Percentiles rank a stretch among this genome's conserved stretches.
phyloP scores from a whole-genome alignment of 2,888 invertebrate species.

The Drosophila leonis region DNA sequence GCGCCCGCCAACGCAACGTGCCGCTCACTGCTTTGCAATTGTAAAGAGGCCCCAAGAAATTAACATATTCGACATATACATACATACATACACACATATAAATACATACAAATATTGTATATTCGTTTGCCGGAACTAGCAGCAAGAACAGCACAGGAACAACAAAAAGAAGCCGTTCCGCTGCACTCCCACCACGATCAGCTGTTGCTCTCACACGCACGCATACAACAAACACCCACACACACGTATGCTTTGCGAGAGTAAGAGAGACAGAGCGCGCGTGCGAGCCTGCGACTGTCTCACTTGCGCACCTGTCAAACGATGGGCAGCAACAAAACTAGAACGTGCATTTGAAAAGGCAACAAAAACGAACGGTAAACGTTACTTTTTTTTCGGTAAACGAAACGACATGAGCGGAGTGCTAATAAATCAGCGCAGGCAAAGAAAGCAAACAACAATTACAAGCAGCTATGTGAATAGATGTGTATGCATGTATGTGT shows the following conservation, averaged over 20 bases:
- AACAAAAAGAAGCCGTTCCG: constrained; percentile 48
- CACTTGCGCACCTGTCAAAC: constrained; percentile 53
- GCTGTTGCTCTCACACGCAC: constrained; percentile 71
- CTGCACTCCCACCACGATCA: constrained; percentile 60
- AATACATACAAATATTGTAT: constrained; percentile 6
- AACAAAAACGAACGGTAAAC: constrained; percentile 57
- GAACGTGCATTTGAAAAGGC: constrained; percentile 54
- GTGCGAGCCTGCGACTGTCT: constrained; percentile 36
- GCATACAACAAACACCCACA: constrained; percentile 46
- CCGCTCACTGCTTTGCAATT: constrained; percentile 52
- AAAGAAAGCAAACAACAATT: constrained; percentile 57
- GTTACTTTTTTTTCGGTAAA: constrained; percentile 40
- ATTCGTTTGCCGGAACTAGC: constrained; percentile 33
- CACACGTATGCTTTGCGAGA: constrained; percentile 7
- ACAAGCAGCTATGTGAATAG: constrained; percentile 7
- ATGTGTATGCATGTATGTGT: too few species aligned
- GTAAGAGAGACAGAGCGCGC: constrained; percentile 15
- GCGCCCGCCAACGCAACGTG: constrained; percentile 75
- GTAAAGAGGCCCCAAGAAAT: constrained; percentile 26
- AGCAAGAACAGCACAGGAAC: constrained; percentile 36
- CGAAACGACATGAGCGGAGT: constrained; percentile 50
- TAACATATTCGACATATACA: constrained; percentile 22
- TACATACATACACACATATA: neutral
- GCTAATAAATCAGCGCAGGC: constrained; percentile 62
- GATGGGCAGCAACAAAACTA: constrained; percentile 48